These are phyloP conservation scores for Epinotia bilunana DNA, from an alignment of 2,888 invertebrate species.

Conservation along the genomic window DNA sequence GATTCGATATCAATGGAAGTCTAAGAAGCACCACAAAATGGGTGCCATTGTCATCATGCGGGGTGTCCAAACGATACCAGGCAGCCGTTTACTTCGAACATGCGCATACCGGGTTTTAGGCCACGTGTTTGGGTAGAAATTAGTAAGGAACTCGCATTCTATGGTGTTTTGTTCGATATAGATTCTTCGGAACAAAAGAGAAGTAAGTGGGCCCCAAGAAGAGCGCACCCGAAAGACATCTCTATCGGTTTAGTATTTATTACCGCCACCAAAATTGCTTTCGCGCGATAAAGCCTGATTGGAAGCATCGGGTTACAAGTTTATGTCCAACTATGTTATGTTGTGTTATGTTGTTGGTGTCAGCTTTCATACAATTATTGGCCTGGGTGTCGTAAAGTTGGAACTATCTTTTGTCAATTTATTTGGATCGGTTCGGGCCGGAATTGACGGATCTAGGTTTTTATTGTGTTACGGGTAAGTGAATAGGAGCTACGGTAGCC, in stretches of 20 bases:
- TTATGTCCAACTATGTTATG: conserved; percentile 31
- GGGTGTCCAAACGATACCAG: no score
- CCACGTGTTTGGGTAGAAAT: no score
- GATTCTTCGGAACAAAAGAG: background rate
- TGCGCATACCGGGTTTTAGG: no score
- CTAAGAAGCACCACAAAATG: no score
- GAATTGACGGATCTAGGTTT: conserved; percentile 7
- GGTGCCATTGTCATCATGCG: no score
- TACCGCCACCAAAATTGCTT: conserved; percentile 39
- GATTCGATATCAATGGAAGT: no score
- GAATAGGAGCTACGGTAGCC: no score
- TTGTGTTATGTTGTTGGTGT: conserved; percentile 27
- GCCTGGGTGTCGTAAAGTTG: conserved; percentile 37
- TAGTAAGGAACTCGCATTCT: no score
- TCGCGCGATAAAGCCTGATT: conserved; percentile 41
- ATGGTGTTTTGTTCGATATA: no score
- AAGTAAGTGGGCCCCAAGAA: conserved; percentile 7
- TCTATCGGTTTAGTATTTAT: conserved; percentile 44
- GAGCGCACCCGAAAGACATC: conserved; percentile 35
- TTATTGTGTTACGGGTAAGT: conserved; percentile 10
- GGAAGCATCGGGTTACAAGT: conserved; percentile 41
- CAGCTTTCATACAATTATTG: conserved; percentile 33
- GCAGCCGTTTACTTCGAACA: no score
- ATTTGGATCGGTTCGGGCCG: conserved; percentile 21
- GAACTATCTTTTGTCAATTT: conserved; percentile 38